Evolutionary conservation across 2,113 vertebrate genomes (phyloP).

Genomic region (Lophochroa leadbeateri): DNA sequence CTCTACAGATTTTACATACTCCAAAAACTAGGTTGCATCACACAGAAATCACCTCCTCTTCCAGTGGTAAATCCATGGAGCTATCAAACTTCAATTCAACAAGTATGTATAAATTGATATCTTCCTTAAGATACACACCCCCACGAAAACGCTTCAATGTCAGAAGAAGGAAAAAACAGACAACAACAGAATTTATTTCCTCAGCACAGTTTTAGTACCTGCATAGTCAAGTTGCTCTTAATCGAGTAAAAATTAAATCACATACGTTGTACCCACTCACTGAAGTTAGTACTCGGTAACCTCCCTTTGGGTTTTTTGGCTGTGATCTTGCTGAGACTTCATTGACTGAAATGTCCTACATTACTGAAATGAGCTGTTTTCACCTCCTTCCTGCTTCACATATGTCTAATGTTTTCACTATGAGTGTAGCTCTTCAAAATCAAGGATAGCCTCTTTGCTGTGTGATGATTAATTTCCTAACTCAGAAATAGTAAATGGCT

Average conservation of each 20-base stretch:
- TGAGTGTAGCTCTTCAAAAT: background rate
- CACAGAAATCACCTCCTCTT: background rate
- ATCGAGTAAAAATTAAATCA: background rate
- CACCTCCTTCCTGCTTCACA: background rate
- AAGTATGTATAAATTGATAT: background rate
- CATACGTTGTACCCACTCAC: background rate
- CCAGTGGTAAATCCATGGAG: background rate
- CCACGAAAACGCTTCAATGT: background rate
- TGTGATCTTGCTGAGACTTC: background rate
- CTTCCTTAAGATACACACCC: background rate
- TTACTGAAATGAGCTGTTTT: constrained; percentile 2
- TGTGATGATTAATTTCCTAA: background rate
- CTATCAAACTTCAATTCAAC: background rate
- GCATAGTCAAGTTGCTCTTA: background rate
- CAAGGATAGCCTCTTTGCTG: background rate
- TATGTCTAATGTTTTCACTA: background rate
- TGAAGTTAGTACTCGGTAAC: background rate
- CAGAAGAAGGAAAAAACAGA: background rate
- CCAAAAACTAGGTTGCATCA: background rate
- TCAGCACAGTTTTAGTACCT: background rate
- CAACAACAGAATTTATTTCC: background rate
- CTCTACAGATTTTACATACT: background rate
- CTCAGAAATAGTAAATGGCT: background rate
- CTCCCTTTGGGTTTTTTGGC: background rate
- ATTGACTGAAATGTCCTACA: background rate